A percentile compares a stretch with the other conserved stretches of the same genome.
Conservation (phyloP, 2,113 vertebrate genomes). For the Triplophysa rosa region DNA sequence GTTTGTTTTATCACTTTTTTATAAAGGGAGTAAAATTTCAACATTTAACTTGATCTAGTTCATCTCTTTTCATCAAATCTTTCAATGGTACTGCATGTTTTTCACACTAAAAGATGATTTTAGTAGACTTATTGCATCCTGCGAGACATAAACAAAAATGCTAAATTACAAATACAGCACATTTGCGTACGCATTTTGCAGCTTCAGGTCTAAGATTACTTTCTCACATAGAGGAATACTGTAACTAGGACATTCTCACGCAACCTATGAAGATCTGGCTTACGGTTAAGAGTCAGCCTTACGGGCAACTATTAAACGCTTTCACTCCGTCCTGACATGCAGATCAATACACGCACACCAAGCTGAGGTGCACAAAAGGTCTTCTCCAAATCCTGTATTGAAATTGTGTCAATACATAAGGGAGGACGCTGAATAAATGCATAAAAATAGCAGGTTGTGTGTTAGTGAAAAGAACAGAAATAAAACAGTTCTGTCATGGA, state of each 20-base stretch:
- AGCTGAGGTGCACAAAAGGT: not conserved
- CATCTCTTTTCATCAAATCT: no score
- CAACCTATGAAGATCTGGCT: not conserved
- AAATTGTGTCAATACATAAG: not conserved
- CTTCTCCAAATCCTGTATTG: not conserved
- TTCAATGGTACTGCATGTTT: no score
- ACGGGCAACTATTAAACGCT: not conserved
- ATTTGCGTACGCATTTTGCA: not conserved
- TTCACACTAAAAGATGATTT: no score
- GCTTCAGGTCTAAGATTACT: not conserved
- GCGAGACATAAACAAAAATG: no score
- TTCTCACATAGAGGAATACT: not conserved
- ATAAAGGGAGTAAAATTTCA: no score
- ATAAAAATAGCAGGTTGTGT: not conserved
- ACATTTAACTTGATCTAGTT: no score
- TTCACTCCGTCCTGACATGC: not conserved
- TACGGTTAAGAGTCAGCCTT: constrained; percentile 2
- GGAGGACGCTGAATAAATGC: not conserved
- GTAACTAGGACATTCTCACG: not conserved
- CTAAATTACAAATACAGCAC: no score
- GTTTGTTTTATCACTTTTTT: no score
- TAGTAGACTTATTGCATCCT: no score
- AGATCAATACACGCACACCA: constrained; percentile 1
- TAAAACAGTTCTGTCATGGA: constrained; percentile 19
- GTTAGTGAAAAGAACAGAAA: not conserved